Evolutionary conservation across 2,113 vertebrate genomes (phyloP), one percentile per base, ranked within the genome.

Genomic region (Neodontobutis hainanensis): DNA sequence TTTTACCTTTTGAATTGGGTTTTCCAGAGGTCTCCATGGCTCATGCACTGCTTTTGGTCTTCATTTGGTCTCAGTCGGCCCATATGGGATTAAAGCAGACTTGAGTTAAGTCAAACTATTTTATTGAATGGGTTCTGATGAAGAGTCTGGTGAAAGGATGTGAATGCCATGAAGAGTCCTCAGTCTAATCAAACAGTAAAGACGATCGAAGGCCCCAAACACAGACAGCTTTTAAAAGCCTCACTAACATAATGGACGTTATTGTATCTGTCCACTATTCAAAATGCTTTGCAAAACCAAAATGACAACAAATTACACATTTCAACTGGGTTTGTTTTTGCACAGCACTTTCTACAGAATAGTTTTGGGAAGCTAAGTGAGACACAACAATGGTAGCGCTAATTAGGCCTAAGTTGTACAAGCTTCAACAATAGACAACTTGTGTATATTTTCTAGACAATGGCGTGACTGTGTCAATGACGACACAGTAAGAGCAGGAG

Each of bases 341-440:
- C 48, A 32, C 42, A 32, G 55, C 6, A 32, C 2, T 59, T 65
- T 61, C 36, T 62, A 49, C 56, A 15, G 19, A 49, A 32, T 47
- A 15, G 68, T 67, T 66, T 45, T 64, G 4, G 16, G 34, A 3
- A 27, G 10, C 43, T 3, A 51, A 77, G 63, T 75, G 58, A 36
- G 36, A 65, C 47, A 52, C 40, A 61, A 63, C 75, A 75, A 67
- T 65, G 59, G 46, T 48, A 11, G 19, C 34, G 49, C 15, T 83
- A 86, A 82, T 83, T 64, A 76, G 61, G 32, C 57, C 70, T 35
- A 43, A 58, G 69, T 64, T 46, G 6, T 8, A 55, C 49, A 32
- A 56, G 61, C 15, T 11, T 10, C 44, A 52, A 53, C 56, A 67
- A 50, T 49, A 40, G 16, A 10, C 70, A 11, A 38, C 16, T 32